These are phyloP conservation scores for Sphaeridia pumilis DNA, from an alignment of 2,888 invertebrate species.

Conservation along the genomic window DNA sequence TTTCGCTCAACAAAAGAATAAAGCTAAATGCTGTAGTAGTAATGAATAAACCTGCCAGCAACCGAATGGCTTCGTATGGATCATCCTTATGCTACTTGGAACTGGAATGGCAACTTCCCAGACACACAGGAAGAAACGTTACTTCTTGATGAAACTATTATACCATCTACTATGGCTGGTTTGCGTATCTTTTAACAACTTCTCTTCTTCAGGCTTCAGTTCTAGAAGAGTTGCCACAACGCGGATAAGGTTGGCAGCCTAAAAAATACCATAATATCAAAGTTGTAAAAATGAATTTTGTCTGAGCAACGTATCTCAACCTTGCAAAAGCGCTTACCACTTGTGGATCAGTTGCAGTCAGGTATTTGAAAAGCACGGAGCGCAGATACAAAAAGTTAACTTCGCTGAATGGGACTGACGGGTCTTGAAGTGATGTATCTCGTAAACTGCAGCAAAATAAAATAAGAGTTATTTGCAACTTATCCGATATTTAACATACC, in stretches of 20 bases:
- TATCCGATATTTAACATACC: not conserved
- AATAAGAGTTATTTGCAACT: not conserved
- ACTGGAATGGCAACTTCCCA: too few relatives aligned
- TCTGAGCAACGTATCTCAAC: too few relatives aligned
- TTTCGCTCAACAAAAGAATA: too few relatives aligned
- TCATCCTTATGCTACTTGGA: too few relatives aligned
- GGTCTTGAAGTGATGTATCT: slow-evolving; percentile 17
- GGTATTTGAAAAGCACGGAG: slow-evolving; percentile 32
- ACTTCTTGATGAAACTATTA: slow-evolving; percentile 13
- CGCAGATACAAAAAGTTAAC: slow-evolving; percentile 26
- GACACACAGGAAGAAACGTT: not conserved
- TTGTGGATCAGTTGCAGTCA: slow-evolving; percentile 34
- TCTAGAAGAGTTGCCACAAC: slow-evolving; percentile 32
- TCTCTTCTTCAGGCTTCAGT: slow-evolving; percentile 28
- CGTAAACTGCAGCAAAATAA: slow-evolving; percentile 8
- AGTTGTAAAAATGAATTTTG: too few relatives aligned
- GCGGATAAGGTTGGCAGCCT: slow-evolving; percentile 28
- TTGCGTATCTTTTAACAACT: slow-evolving; percentile 18
- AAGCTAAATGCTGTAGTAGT: too few relatives aligned
- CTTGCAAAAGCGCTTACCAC: slow-evolving; percentile 29
- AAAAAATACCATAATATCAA: not conserved
- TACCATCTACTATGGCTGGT: slow-evolving; percentile 17
- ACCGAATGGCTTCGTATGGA: too few relatives aligned
- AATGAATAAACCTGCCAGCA: too few relatives aligned
- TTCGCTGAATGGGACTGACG: too few relatives aligned